phyloP scores from a whole-genome alignment of 2,888 invertebrate species.

The Drosophila pegasa region DNA sequence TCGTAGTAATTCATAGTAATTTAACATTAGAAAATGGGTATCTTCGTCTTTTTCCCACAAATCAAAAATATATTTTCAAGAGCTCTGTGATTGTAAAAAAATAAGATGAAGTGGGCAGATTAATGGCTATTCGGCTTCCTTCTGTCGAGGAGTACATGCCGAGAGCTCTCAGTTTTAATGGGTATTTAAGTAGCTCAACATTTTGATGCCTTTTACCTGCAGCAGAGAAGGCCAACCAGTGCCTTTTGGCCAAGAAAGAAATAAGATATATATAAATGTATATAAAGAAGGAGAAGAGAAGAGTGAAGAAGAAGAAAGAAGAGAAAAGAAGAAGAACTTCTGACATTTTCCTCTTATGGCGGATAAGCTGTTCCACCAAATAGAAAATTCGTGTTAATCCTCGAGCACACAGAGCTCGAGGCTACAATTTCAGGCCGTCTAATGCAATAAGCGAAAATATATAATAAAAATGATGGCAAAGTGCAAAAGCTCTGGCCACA shows the following conservation, averaged over 20 bases:
- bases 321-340: conserved; percentile 34
- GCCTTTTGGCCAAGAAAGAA: conserved; percentile 5
- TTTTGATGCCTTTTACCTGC: conserved; percentile 11
- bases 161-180: conserved; percentile 22
- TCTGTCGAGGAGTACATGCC: neutral
- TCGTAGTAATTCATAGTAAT: too few species aligned
- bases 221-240: conserved; percentile 19
- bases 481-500: conserved; percentile 43
- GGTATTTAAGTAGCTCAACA: conserved; percentile 11
- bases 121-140: neutral
- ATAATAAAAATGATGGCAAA: conserved; percentile 20
- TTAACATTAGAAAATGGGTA: too few species aligned
- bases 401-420: conserved; percentile 43
- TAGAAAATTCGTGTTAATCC: conserved; percentile 64
- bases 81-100: neutral
- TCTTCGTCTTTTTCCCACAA: too few species aligned
- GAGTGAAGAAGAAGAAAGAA: too few species aligned
- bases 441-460: conserved; percentile 37
- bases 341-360: conserved; percentile 25
- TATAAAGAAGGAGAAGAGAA: conserved; percentile 6
- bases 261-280: conserved; percentile 22
- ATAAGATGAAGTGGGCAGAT: neutral
- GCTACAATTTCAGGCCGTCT: conserved; percentile 38
- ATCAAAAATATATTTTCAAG: neutral
- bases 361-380: conserved; percentile 13